These are phyloP conservation scores for Monoplex corrugatus DNA, from an alignment of 2,888 invertebrate species.

Conservation along the genomic window DNA sequence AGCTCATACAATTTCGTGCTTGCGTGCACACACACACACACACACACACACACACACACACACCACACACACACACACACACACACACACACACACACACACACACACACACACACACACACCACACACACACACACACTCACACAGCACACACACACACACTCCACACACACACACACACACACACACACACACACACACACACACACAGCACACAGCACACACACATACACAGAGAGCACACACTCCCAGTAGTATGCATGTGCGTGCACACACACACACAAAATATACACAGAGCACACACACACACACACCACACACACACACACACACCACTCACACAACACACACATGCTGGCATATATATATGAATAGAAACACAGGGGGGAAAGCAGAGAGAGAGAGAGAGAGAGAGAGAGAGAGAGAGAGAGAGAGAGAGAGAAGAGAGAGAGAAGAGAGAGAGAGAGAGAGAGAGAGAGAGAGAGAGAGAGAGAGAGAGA, in stretches of 20 bases:
- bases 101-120: neutral
- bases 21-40: neutral
- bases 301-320: constrained; percentile 7
- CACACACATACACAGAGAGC: neutral
- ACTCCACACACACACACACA: neutral
- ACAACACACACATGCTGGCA: neutral
- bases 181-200: neutral
- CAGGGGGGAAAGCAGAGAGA: neutral
- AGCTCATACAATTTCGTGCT: neutral
- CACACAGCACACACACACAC: neutral
- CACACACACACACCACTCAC: neutral
- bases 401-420: neutral
- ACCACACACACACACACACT: neutral
- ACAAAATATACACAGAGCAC: neutral
- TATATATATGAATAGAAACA: neutral
- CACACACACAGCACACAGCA: too few species aligned
- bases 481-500: neutral
- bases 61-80: neutral
- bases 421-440: neutral
- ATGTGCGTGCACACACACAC: too few species aligned
- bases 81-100: neutral
- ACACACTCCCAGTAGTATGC: too few species aligned
- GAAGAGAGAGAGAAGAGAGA: neutral
- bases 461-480: neutral
- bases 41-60: neutral